Conservation (phyloP, 2,888 invertebrate species). For the Lycophotia porphyrea region DNA sequence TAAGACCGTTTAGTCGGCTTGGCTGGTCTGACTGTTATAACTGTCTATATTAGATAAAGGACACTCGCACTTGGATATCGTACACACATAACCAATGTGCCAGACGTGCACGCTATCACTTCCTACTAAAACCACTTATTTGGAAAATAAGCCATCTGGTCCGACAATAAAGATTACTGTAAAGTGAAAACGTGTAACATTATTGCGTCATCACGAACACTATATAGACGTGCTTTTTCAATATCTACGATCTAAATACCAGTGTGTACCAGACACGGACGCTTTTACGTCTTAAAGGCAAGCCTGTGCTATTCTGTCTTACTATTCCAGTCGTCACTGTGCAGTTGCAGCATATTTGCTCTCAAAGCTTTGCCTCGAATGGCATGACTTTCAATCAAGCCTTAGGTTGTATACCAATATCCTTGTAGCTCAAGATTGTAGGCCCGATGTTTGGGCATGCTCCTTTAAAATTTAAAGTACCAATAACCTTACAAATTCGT, state of each 20-base stretch:
- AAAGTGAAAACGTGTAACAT: constrained; percentile 43
- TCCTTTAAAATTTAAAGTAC: constrained; percentile 2
- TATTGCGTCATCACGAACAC: constrained; percentile 28
- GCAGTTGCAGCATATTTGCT: neutral
- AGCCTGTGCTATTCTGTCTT: constrained; percentile 19
- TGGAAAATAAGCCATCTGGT: constrained; percentile 28
- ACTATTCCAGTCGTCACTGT: neutral
- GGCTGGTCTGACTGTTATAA: neutral
- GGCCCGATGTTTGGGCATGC: neutral
- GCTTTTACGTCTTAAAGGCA: constrained; percentile 27
- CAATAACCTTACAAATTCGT: neutral
- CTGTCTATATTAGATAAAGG: neutral
- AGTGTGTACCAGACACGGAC: constrained; percentile 54
- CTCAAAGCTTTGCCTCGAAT: constrained; percentile 32
- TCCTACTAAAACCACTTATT: constrained; percentile 2
- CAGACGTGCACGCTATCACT: neutral
- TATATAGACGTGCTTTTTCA: constrained; percentile 36
- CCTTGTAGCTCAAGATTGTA: neutral
- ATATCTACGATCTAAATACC: constrained; percentile 58
- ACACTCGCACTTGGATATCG: neutral
- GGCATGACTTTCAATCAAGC: constrained; percentile 17
- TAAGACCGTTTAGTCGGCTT: neutral
- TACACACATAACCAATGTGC: neutral
- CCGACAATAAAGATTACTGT: constrained; percentile 27
- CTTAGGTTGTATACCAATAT: constrained; percentile 5